Percentiles rank a stretch among this genome's conserved stretches.
phyloP scores from a whole-genome alignment of 2,797 vertebrate species.

The Sebastes steindachneri region DNA sequence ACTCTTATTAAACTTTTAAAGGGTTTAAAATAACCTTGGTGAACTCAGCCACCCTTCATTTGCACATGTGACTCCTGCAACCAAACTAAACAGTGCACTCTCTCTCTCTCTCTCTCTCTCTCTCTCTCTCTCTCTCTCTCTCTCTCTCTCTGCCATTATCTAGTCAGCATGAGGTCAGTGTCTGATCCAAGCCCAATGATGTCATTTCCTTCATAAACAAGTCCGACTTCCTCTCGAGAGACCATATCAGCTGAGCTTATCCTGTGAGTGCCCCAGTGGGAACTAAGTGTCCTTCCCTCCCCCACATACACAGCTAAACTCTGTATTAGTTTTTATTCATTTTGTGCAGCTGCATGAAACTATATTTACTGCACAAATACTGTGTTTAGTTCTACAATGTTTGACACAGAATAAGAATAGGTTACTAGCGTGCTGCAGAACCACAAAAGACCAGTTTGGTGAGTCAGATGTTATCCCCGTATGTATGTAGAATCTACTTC shows the following conservation, averaged over 20 bases:
- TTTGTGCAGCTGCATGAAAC: constrained; percentile 17
- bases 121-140: background rate
- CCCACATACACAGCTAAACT: background rate
- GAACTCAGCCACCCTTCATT: constrained; percentile 52
- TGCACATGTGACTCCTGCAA: constrained; percentile 9
- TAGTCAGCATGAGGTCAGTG: constrained; percentile 77
- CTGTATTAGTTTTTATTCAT: constrained; percentile 1
- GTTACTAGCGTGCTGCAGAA: constrained; percentile 2
- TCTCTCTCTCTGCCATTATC: constrained; percentile 41
- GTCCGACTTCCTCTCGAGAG: constrained; percentile 67
- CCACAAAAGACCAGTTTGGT: constrained; percentile 19
- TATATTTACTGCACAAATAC: background rate
- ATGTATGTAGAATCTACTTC: constrained; percentile 19
- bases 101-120: background rate
- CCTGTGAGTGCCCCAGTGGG: constrained; percentile 52
- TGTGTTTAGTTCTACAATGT: constrained; percentile 5
- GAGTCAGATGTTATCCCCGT: constrained; percentile 29
- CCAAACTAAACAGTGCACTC: constrained; percentile 19
- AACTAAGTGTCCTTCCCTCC: constrained; percentile 6
- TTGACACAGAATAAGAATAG: constrained; percentile 14
- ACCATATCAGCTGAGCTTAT: constrained; percentile 68
- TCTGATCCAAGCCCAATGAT: constrained; percentile 70
- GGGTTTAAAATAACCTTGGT: constrained; percentile 43
- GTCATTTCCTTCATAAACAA: constrained; percentile 82
- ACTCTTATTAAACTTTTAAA: background rate